Conservation (phyloP, 2,888 invertebrate species). For the Troides oblongomaculatus region DNA sequence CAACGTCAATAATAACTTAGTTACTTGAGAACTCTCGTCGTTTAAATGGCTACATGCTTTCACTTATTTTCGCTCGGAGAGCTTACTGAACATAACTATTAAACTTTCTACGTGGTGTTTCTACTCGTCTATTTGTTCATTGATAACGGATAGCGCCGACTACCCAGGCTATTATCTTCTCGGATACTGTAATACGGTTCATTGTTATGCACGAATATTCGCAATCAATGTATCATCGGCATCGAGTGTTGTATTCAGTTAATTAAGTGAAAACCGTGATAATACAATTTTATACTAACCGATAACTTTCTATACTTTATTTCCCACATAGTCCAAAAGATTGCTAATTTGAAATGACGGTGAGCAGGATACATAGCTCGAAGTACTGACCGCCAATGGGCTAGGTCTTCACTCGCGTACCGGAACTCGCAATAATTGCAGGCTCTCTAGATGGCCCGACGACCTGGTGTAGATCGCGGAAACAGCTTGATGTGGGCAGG, state of each 20-base stretch:
- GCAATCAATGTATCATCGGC: slow-evolving; percentile 16
- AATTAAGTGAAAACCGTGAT: slow-evolving; percentile 24
- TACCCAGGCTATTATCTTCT: slow-evolving; percentile 10
- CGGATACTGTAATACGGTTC: slow-evolving; percentile 4
- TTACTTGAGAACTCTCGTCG: not conserved
- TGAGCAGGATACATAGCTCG: no score
- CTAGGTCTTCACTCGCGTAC: no score
- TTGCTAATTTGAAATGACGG: no score
- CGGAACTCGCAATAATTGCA: no score
- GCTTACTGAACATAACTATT: slow-evolving; percentile 7
- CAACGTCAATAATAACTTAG: not conserved
- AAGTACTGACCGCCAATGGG: no score
- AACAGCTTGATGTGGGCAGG: no score
- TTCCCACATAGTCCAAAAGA: no score
- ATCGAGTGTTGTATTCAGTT: slow-evolving; percentile 12
- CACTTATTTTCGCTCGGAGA: not conserved
- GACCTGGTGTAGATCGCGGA: no score
- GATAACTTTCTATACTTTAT: not conserved
- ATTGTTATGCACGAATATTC: slow-evolving; percentile 19
- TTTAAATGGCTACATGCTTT: not conserved
- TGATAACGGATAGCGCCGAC: slow-evolving; percentile 12
- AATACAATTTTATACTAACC: slow-evolving; percentile 13
- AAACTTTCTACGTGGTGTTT: slow-evolving; percentile 16
- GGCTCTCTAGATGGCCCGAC: no score
- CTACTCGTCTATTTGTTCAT: slow-evolving; percentile 8